phyloP scores from a whole-genome alignment of 2,113 vertebrate genomes.

The Clarias macrocephalus region DNA sequence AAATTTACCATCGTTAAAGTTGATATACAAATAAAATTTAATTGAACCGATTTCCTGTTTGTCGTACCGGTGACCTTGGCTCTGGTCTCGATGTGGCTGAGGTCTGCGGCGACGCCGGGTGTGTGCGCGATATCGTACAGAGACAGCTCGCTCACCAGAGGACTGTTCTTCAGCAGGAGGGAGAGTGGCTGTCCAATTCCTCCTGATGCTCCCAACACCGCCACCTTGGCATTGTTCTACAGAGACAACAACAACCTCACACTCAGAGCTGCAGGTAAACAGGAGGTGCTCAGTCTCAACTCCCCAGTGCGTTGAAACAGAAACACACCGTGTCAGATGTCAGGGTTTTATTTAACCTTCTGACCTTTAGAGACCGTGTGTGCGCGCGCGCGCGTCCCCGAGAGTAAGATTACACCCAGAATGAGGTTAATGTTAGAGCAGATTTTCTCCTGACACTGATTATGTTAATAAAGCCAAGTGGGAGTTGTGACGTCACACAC shows the following conservation, averaged over 20 bases:
- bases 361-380: background rate
- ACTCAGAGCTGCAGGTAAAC: background rate
- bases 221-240: conserved; percentile 86
- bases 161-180: conserved; percentile 95
- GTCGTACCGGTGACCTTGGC: conserved; percentile 83
- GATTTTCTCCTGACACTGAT: background rate
- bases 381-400: background rate
- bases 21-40: no score
- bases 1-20: no score
- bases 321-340: background rate
- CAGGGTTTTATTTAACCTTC: conserved; percentile 18
- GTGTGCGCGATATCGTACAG: conserved; percentile 95
- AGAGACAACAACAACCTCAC: background rate
- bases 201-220: conserved; percentile 91
- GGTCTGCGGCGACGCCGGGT: conserved; percentile 90
- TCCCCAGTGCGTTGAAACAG: background rate
- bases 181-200: conserved; percentile 97
- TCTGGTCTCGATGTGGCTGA: conserved; percentile 96
- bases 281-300: background rate
- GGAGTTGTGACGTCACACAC: background rate
- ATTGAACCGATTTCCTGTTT: no score
- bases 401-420: background rate
- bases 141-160: conserved; percentile 85
- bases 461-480: background rate
- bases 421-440: background rate